phyloP scores from a whole-genome alignment of 1,140 invertebrate genomes.

The Hyposmocoma kahamanoa region DNA sequence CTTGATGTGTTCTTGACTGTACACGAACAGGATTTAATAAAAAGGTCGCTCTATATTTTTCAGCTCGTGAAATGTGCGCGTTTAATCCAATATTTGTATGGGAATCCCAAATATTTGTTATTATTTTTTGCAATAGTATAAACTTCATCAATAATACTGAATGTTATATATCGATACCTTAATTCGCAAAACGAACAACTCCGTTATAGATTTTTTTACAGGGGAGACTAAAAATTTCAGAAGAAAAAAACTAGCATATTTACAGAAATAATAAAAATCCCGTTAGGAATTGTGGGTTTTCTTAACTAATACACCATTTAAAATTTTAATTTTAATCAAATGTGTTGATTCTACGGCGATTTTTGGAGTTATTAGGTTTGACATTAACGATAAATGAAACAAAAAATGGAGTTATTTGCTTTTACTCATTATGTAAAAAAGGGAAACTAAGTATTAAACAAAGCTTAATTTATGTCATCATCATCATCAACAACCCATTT shows the following conservation, averaged over 20 bases:
- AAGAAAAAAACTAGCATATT: neutral
- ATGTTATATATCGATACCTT: neutral
- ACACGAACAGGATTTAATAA: too few relatives aligned
- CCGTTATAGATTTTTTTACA: neutral
- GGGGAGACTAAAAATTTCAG: neutral
- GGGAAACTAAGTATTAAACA: too few relatives aligned
- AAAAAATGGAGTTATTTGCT: neutral
- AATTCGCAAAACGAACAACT: neutral
- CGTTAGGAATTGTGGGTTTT: neutral
- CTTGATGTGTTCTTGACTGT: too few relatives aligned
- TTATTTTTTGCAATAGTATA: too few relatives aligned
- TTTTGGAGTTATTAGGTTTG: neutral
- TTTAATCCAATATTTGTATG: too few relatives aligned
- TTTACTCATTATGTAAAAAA: too few relatives aligned
- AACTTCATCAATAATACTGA: too few relatives aligned
- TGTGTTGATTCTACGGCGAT: neutral
- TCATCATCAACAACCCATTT: too few relatives aligned
- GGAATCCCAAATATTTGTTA: too few relatives aligned
- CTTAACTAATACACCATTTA: neutral
- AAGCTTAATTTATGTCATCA: too few relatives aligned
- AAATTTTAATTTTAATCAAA: neutral
- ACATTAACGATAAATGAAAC: neutral
- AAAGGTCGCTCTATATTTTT: too few relatives aligned
- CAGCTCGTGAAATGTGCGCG: too few relatives aligned
- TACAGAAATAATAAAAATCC: neutral